These are phyloP conservation scores for Megastigmus dorsalis DNA, from an alignment of 2,888 invertebrate genomes.

Conservation along the genomic window DNA sequence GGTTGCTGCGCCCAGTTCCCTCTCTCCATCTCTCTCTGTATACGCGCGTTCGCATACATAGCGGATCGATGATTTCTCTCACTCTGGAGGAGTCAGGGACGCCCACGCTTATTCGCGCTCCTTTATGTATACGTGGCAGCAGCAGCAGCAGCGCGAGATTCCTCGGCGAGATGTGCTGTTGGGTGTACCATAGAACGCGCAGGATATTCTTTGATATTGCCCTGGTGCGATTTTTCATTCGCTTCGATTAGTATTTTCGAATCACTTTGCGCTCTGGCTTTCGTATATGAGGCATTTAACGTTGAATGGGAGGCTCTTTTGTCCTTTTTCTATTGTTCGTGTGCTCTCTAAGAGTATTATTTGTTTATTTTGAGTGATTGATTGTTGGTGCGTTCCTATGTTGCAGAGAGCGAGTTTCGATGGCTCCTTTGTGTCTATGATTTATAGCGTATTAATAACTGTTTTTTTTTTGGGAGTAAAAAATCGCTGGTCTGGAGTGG, in stretches of 20 bases:
- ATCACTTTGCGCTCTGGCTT: background rate
- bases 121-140: too few species aligned
- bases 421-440: too few species aligned
- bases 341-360: too few species aligned
- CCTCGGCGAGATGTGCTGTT: background rate
- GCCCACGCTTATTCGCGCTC: slow-evolving; percentile 34
- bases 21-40: background rate
- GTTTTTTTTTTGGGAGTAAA: too few species aligned
- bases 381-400: too few species aligned
- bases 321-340: too few species aligned
- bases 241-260: background rate
- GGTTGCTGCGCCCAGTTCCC: slow-evolving; percentile 26
- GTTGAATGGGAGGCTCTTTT: too few species aligned
- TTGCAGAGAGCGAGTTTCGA: too few species aligned
- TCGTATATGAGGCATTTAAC: background rate
- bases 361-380: too few species aligned
- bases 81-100: slow-evolving; percentile 13
- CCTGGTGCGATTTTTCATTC: too few species aligned
- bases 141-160: background rate
- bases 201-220: too few species aligned
- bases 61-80: slow-evolving; percentile 45
- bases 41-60: background rate
- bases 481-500: too few species aligned
- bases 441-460: background rate
- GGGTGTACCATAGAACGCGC: background rate